Evolutionary conservation across 2,113 vertebrate genomes (phyloP), one percentile per base, ranked within the genome.

Genomic region (Sarotherodon lohbergeri): DNA sequence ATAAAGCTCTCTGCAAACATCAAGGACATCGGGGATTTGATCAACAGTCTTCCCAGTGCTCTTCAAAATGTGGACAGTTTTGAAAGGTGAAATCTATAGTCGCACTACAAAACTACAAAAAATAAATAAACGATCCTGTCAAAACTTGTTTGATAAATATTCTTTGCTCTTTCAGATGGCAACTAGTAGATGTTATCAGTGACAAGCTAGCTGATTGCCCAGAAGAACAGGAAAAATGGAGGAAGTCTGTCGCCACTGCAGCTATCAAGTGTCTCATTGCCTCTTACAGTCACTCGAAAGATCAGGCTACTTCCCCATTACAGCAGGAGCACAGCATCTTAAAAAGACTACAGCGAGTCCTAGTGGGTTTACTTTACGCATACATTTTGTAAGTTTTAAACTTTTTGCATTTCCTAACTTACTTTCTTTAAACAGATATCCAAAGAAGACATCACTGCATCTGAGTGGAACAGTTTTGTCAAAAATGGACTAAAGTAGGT

Each of bases 401-500:
- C 5, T 48, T 82, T 2, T 54, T 41, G 19, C 11, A 16, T 56
- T 73, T 59, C 17, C 22, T 50, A 17, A 68, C 83, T 29, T 56
- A 14, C n/a, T 4, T 34, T 82, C 36, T 86, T 90, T 78, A 7
- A 56, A 0, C 93, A 99, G 98, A 59, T 24, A 5, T 84, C 91
- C 7, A 79, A 96, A 80, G 94, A 92, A 19, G 95, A 97, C 43
- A 86, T 98, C 79, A 86, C 94, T 54, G 95, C 97, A 41, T 91
- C 91, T 16, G 97, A 98, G 6, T 99, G 98, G 98, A 97, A 98
- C 92, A 94, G 39, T 88, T 95, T 99, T 87, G 95, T 99, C 88
- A 99, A 98, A 93, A 90, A 86, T 0, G 99, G 99, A 82, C 97
- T 99, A 34, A 99, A 96, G 97, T 97, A 86, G 27, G 96, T 87